Conservation (phyloP, 2,888 invertebrate genomes). For the Tortricodes alternella region DNA sequence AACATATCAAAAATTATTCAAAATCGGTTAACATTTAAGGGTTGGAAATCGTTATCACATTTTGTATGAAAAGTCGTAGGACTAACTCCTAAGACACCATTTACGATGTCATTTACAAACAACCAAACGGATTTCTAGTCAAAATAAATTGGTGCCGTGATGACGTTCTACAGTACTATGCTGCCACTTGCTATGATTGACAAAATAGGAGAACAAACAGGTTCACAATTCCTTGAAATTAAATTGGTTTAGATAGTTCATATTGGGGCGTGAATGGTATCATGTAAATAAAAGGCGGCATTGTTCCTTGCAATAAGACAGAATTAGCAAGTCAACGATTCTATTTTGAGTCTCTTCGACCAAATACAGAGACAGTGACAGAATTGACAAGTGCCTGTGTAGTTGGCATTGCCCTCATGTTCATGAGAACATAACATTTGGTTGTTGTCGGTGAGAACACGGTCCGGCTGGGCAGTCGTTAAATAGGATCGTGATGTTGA, state of each 20-base stretch:
- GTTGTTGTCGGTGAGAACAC: conserved; percentile 65
- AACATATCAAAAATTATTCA: no score
- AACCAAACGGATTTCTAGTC: no score
- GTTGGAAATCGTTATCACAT: no score
- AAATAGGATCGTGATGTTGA: conserved; percentile 37
- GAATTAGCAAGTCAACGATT: neutral
- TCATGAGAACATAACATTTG: conserved; percentile 58
- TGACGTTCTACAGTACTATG: no score
- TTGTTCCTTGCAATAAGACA: neutral
- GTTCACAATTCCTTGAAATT: neutral
- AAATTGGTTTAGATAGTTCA: no score
- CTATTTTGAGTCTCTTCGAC: neutral
- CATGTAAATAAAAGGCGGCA: neutral
- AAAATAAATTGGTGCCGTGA: no score
- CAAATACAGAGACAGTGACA: conserved; percentile 5
- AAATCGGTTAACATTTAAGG: no score
- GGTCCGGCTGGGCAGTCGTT: conserved; percentile 32
- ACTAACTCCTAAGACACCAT: no score
- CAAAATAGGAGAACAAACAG: neutral
- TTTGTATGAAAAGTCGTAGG: no score
- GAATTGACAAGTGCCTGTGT: neutral
- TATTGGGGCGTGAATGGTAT: no score
- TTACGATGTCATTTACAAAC: no score
- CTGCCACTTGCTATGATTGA: neutral
- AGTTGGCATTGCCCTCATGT: conserved; percentile 59